Base-by-base conservation (phyloP, 2,113 vertebrate species). In the Paratilapia polleni region DNA sequence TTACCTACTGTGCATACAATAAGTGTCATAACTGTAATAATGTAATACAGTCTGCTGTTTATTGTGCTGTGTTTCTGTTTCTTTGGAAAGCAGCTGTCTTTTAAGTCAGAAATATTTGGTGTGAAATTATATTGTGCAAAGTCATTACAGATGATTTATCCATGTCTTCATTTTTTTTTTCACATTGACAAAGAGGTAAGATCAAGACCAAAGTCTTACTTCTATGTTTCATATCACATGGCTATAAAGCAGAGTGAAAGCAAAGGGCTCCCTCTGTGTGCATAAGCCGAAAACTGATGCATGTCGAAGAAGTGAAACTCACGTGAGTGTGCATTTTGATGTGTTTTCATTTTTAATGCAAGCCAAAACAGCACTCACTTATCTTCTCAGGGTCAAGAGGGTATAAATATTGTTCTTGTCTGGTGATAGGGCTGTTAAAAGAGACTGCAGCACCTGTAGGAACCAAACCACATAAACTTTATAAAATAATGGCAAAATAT, bases 221-320 rank as follows among this genome's bases (percentile, higher is more conserved):
- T 43, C 9, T 49, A 7, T 54, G 57, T n/a, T 24, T 80, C 14
- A 31, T 22, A 31, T 62, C 57, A 56, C 17, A 31, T 26, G 49
- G 20, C 20, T n/a, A n/a, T 34, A 19, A 73, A 47, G 22, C 43
- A 3, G 34, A 43, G 58, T 58, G n/a, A 78, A 81, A 81, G 31
- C n/a, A 52, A 61, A 88, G 75, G 78, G 86, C 77, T 58, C 43
- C 84, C 82, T 59, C 84, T 85, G 2, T 83, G 87, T 86, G 52
- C 56, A 17, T 34, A 1, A 70, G 41, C 5, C 68, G 54, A 68
- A 84, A 8, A 54, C 19, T n/a, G 38, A 41, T n/a, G 7, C 28
- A 56, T 38, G 41, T 2, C 52, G 14, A 57, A 52, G 13, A 15
- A 73, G 56, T 28, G 17, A 19, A 74, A 1, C 58, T 43, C 0